Base-by-base conservation (phyloP, 2,888 invertebrate genomes). In the Troglohyphantes excavatus region DNA sequence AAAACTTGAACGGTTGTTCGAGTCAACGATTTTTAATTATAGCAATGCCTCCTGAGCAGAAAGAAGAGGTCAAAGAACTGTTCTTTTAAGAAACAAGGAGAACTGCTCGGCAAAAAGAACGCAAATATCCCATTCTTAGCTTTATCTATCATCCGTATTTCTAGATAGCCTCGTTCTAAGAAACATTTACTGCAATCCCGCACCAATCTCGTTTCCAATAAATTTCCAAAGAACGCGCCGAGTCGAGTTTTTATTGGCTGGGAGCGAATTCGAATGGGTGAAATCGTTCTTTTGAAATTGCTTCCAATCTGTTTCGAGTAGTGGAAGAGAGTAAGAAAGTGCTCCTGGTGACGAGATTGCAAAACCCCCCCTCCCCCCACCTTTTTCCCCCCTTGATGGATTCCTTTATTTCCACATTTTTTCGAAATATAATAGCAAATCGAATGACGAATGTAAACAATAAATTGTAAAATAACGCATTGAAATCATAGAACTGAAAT, bases 111-210 rank as follows among this genome's bases (percentile, higher is more conserved):
- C 1, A 39, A 13, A 39, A 39, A 3, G 39, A 39, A 39, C 39
- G n/a, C n/a, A n/a, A n/a, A n/a, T n/a, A n/a, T n/a, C n/a, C n/a
- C n/a, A n/a, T n/a, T n/a, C n/a, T n/a, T n/a, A 33, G 33, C 33
- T 33, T 33, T 33, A 33, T 33, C 33, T 33, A 33, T 33, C 33
- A 33, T 33, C 9, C 33, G 33, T 9, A 33, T 33, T 53, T 53
- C 5, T 53, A 5, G 53, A 17, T 53, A 13, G 17, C 2, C 3
- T 53, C 33, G n/a, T 53, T 53, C 53, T n/a, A 11, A 53, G n/a
- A 53, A 53, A 53, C 53, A 53, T 53, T 53, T 53, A n/a, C 53
- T 53, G 53, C 53, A 53, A 53, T 53, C 53, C 53, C 53, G 53
- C 53, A n/a, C 7, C 53, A 53, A 53, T 53, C 53, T 53, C n/a